Evolutionary conservation across 2,797 vertebrate genomes (phyloP).

Genomic region (Danio kyathit): DNA sequence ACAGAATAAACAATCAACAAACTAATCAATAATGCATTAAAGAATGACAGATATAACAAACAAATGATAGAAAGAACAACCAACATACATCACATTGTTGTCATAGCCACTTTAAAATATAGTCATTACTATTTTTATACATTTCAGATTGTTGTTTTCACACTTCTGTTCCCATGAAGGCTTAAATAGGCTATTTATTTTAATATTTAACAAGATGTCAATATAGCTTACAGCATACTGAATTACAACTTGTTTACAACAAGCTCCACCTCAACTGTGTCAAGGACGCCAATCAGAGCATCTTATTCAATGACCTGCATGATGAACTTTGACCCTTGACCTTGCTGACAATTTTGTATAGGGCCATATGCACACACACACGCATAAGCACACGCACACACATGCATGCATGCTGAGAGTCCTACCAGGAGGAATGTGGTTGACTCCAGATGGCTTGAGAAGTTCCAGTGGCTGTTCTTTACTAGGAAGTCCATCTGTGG

Average conservation of each 20-base stretch:
- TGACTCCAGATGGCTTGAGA: constrained; percentile 84
- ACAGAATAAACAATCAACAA: too few relatives aligned
- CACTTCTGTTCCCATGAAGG: too few relatives aligned
- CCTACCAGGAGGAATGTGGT: constrained; percentile 90
- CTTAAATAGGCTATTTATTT: too few relatives aligned
- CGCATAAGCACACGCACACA: neutral
- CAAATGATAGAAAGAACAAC: too few relatives aligned
- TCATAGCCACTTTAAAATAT: too few relatives aligned
- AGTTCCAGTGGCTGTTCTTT: constrained; percentile 90
- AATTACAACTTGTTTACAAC: neutral
- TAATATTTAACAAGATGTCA: too few relatives aligned
- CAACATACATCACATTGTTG: too few relatives aligned
- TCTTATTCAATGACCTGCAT: neutral
- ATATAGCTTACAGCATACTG: too few relatives aligned
- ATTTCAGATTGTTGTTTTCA: too few relatives aligned
- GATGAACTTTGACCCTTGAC: constrained; percentile 6
- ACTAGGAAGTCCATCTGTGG: constrained; percentile 88
- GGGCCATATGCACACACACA: neutral
- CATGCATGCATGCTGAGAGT: constrained; percentile 10
- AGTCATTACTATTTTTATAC: too few relatives aligned
- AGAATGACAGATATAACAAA: too few relatives aligned
- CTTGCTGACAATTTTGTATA: neutral
- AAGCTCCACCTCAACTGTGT: neutral
- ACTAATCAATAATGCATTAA: too few relatives aligned
- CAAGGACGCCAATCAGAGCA: constrained; percentile 13